Evolutionary conservation across 2,888 invertebrate genomes (phyloP), one percentile per base, ranked within the genome.

Genomic region (Hemistola chrysoprasaria): DNA sequence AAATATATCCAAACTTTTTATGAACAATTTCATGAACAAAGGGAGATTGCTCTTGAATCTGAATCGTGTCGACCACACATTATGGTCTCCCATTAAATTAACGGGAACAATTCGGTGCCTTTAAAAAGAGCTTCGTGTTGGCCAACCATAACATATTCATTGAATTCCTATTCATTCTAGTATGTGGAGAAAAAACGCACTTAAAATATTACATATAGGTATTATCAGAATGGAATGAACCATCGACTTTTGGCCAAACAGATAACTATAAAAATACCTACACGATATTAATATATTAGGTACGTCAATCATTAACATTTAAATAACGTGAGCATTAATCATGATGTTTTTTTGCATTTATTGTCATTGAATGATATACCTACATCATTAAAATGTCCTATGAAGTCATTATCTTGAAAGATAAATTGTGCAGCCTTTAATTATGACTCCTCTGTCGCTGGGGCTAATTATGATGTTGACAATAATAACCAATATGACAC

Each of bases 41-140:
- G 26, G 26, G 8, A 26, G 22, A 35, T 27, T 24, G 37, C 20
- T 37, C 5, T 11, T 27, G 54, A 59, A 65, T 23, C 47, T 45
- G 57, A 70, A 70, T 81, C 82, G 78, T 82, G 79, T 75, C 74
- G 78, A 70, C 77, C 75, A 77, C 77, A 80, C 82, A 83, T 82
- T 75, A 73, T 68, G 66, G 53, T 52, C 45, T 65, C 65, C 74
- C 70, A 76, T 83, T 75, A 78, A 79, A 74, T 72, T 68, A 83
- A 83, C 81, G 80, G 83, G 69, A 70, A 59, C 50, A 45, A 40
- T 55, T 57, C 39, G 30, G 6, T 11, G 11, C 22, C 30, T 47
- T 44, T 22, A 6, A n/a, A 21, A 26, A 27, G 54, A 59, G 56
- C 62, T 71, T 75, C 83, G 83, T 85, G 85, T 60, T 65, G 58